Conservation (phyloP, 2,797 vertebrate genomes). For the Poeciliopsis paucimaculata region DNA sequence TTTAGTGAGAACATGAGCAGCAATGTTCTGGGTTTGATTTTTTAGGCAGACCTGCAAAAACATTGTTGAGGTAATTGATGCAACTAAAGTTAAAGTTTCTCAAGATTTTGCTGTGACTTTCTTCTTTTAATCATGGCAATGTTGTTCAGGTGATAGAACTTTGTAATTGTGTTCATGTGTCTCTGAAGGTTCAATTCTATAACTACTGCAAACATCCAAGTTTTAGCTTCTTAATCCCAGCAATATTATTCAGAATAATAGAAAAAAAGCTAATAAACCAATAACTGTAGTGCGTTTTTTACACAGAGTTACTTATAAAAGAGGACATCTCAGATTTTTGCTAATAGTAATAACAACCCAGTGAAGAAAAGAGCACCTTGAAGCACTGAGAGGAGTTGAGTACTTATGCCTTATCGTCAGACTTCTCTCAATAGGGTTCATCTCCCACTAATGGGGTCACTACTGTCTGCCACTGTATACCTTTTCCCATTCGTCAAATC, state of each 20-base stretch:
- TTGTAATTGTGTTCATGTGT: too few relatives aligned
- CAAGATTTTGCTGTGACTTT: too few relatives aligned
- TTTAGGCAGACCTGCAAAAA: too few relatives aligned
- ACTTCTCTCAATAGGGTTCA: conserved; percentile 71
- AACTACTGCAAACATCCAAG: not conserved
- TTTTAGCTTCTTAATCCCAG: not conserved
- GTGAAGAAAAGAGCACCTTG: conserved; percentile 24
- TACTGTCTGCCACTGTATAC: conserved; percentile 69
- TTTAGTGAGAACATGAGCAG: too few relatives aligned
- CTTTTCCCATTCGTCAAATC: conserved; percentile 60
- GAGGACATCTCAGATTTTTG: conserved; percentile 1
- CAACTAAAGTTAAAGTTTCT: too few relatives aligned
- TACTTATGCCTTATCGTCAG: conserved; percentile 52
- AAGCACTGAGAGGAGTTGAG: conserved; percentile 51
- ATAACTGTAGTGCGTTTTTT: not conserved
- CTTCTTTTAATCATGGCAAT: too few relatives aligned
- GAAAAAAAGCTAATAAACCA: not conserved
- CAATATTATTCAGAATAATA: not conserved
- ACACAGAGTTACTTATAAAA: not conserved
- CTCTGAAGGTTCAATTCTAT: not conserved
- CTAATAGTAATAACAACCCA: conserved; percentile 11
- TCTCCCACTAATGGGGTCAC: conserved; percentile 72
- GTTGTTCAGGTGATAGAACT: too few relatives aligned
- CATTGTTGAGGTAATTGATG: too few relatives aligned
- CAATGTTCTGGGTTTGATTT: too few relatives aligned